Evolutionary conservation across 2,113 vertebrate genomes (phyloP).

Genomic region (Gallinago media): DNA sequence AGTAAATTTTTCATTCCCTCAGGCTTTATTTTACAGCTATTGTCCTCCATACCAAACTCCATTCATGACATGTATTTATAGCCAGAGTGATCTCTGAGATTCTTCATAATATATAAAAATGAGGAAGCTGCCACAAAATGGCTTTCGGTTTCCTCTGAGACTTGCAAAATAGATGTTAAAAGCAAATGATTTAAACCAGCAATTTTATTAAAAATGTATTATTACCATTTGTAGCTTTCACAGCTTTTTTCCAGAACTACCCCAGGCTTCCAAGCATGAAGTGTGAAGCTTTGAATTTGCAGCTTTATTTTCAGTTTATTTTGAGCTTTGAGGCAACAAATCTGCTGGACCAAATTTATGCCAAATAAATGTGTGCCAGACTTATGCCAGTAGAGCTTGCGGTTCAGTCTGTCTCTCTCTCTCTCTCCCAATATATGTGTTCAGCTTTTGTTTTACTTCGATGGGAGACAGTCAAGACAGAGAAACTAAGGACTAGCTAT

Average conservation of each 20-base stretch:
- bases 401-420: neutral
- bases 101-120: constrained; percentile 42
- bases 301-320: constrained; percentile 40
- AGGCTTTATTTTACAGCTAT: constrained; percentile 42
- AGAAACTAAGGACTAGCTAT: neutral
- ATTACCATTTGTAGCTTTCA: constrained; percentile 25
- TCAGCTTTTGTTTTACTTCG: neutral
- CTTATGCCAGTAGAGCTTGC: neutral
- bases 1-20: constrained; percentile 27
- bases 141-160: constrained; percentile 17
- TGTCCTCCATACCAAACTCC: constrained; percentile 15
- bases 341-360: constrained; percentile 25
- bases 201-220: constrained; percentile 58
- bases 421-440: neutral
- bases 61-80: constrained; percentile 56
- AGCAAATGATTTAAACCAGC: constrained; percentile 34
- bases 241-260: neutral
- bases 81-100: neutral
- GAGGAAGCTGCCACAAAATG: constrained; percentile 24
- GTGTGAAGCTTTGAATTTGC: constrained; percentile 1
- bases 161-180: constrained; percentile 54
- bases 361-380: neutral
- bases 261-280: neutral
- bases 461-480: neutral
- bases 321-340: constrained; percentile 22